Percentiles rank a stretch among this genome's conserved stretches.
Evolutionary conservation across 30 jellyfish, hydroid and myxozoan species (phyloP).

Genomic region (Aurelia aurita complex sp. Pacific): DNA sequence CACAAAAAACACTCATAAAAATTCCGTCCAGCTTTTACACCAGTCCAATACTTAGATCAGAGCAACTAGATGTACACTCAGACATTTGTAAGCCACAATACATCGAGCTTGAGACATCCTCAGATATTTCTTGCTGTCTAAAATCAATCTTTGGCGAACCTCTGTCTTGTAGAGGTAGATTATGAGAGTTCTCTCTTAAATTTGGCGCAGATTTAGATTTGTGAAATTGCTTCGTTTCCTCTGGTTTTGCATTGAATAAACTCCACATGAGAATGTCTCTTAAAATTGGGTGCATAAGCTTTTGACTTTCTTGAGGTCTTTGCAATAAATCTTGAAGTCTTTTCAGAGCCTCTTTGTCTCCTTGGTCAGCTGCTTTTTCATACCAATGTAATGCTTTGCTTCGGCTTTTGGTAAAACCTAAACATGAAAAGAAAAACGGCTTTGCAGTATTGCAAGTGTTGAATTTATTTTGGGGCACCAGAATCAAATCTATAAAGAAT

Average conservation of each 20-base stretch:
- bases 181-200: not conserved
- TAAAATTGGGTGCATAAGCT: slow-evolving; percentile 54
- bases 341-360: slow-evolving; percentile 49
- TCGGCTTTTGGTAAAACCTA: slow-evolving; percentile 47
- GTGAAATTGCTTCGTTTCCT: slow-evolving; percentile 40
- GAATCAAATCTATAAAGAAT: too few species aligned
- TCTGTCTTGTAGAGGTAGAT: not conserved
- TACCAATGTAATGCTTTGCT: slow-evolving; percentile 61
- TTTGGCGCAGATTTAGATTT: slow-evolving; percentile 60
- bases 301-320: not conserved
- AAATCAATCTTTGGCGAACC: not conserved
- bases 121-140: not conserved
- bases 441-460: too few species aligned
- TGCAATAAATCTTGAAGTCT: slow-evolving; percentile 32
- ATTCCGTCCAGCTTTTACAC: not conserved
- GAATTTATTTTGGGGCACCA: too few species aligned
- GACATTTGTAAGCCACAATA: not conserved
- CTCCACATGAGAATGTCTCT: slow-evolving; percentile 49
- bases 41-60: slow-evolving; percentile 8
- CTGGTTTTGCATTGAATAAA: slow-evolving; percentile 17
- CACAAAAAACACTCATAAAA: too few species aligned
- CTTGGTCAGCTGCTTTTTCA: slow-evolving; percentile 56
- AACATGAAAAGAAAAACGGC: too few species aligned
- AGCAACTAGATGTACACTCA: not conserved
- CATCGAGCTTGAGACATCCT: not conserved